These are phyloP conservation scores for Synanthedon andrenaeformis DNA, from an alignment of 2,888 invertebrate genomes.

Conservation along the genomic window DNA sequence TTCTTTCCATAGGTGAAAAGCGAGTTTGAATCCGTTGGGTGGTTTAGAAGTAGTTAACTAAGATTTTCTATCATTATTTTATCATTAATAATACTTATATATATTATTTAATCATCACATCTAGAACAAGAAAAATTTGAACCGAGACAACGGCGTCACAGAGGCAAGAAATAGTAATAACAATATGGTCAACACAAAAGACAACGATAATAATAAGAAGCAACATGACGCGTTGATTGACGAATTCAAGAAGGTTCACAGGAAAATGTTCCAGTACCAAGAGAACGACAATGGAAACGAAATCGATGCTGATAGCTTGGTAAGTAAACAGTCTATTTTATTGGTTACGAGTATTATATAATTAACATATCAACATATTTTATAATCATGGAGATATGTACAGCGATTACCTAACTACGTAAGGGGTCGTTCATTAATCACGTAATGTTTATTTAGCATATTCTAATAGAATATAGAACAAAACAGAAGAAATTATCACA, in stretches of 20 bases:
- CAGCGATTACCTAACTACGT: too few species aligned
- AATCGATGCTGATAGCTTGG: slow-evolving; percentile 23
- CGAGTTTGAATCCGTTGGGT: too few species aligned
- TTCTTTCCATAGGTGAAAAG: too few species aligned
- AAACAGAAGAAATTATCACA: too few species aligned
- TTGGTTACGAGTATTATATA: too few species aligned
- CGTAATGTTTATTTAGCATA: too few species aligned
- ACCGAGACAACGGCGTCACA: slow-evolving; percentile 20
- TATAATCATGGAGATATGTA: not conserved
- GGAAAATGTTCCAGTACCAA: slow-evolving; percentile 81
- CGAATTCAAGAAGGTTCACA: slow-evolving; percentile 89
- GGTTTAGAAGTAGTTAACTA: too few species aligned
- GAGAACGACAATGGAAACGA: slow-evolving; percentile 18
- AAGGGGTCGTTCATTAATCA: too few species aligned
- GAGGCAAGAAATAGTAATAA: slow-evolving; percentile 18
- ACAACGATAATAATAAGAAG: slow-evolving; percentile 74
- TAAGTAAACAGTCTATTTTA: slow-evolving; percentile 17
- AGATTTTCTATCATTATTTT: not conserved
- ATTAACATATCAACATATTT: not conserved
- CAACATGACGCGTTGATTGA: slow-evolving; percentile 86
- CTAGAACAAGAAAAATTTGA: slow-evolving; percentile 46
- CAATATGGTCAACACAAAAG: slow-evolving; percentile 53
- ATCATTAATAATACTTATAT: not conserved
- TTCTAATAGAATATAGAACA: too few species aligned
- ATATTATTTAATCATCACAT: not conserved